phyloP scores from a whole-genome alignment of 1,140 invertebrate species.

The Tetramorium parvispinum region DNA sequence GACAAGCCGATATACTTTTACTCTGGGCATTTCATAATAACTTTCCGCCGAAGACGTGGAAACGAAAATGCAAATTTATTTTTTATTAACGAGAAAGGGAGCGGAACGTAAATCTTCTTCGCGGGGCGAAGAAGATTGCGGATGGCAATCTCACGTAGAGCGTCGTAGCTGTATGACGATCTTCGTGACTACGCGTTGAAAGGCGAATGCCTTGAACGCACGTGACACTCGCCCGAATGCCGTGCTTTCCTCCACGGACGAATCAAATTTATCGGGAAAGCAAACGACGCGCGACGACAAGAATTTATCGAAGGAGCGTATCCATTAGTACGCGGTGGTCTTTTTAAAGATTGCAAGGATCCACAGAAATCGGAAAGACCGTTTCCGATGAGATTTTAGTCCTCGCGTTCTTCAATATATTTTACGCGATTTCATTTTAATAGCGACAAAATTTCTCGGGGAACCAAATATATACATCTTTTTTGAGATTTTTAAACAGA shows the following conservation, averaged over 20 bases:
- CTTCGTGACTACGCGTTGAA: neutral
- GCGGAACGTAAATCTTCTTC: neutral
- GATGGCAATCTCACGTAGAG: constrained; percentile 11
- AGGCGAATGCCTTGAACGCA: neutral
- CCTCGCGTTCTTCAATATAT: neutral
- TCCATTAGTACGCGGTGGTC: constrained; percentile 9
- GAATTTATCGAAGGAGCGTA: constrained; percentile 16
- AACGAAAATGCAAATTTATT: constrained; percentile 18
- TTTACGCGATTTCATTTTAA: neutral
- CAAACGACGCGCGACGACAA: constrained; percentile 36
- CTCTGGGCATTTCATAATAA: constrained; percentile 40
- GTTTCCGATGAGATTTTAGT: neutral
- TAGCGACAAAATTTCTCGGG: neutral
- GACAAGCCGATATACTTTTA: constrained; percentile 3
- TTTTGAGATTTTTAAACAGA: neutral
- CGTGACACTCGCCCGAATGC: neutral
- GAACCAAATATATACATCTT: neutral
- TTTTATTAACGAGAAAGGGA: neutral
- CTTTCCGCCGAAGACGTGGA: neutral
- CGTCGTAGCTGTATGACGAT: neutral
- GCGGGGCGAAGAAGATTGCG: neutral
- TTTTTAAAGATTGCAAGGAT: neutral
- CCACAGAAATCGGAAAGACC: neutral
- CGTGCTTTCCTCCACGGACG: neutral
- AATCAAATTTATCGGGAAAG: constrained; percentile 46